phyloP scores from a whole-genome alignment of 2,113 vertebrate genomes.

The Actenoides hombroni region DNA sequence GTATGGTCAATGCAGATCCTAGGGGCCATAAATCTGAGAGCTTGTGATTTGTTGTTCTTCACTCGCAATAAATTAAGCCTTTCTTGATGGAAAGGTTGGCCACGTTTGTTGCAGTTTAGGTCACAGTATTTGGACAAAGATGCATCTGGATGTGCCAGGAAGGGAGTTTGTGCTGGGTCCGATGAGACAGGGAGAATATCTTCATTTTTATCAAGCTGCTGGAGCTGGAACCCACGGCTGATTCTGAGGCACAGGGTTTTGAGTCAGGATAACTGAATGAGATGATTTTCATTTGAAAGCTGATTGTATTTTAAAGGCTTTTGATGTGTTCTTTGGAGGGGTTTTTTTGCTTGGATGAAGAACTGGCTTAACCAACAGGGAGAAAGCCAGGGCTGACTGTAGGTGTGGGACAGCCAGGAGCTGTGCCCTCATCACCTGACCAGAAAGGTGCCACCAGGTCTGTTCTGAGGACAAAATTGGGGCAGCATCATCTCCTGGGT shows the following conservation, averaged over 20 bases:
- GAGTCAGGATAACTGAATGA: background rate
- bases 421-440: background rate
- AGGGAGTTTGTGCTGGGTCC: background rate
- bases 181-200: background rate
- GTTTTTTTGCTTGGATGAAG: background rate
- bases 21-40: constrained; percentile 82
- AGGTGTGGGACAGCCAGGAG: background rate
- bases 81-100: constrained; percentile 67
- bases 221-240: background rate
- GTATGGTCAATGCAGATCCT: constrained; percentile 74
- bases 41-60: constrained; percentile 71
- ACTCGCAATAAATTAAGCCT: constrained; percentile 75
- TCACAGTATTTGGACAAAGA: constrained; percentile 43
- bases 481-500: background rate
- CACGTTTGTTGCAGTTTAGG: constrained; percentile 35
- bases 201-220: background rate
- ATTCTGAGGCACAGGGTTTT: background rate
- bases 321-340: background rate
- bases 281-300: background rate
- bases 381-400: background rate
- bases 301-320: background rate
- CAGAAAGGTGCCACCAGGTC: background rate
- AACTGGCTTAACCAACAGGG: background rate
- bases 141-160: background rate
- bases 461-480: background rate